These are phyloP conservation scores for Enteromius anoplus DNA, from an alignment of 2,797 vertebrate species.

Conservation along the genomic window DNA sequence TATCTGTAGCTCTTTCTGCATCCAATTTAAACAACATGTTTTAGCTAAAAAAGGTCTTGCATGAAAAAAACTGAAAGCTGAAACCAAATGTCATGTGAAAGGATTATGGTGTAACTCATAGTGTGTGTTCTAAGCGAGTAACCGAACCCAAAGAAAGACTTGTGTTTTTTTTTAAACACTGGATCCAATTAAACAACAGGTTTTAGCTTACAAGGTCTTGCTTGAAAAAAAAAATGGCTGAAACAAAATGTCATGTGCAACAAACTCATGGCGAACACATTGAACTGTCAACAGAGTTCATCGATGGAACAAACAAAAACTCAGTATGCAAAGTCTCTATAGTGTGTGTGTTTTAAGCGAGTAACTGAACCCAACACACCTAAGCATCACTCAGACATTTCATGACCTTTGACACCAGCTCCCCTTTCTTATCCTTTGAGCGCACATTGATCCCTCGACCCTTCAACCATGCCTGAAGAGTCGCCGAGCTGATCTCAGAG, in stretches of 20 bases:
- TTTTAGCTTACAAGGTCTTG: not conserved
- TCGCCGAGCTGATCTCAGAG: constrained; percentile 64
- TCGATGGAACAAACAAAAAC: constrained; percentile 28
- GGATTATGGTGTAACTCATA: no score
- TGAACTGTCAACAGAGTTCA: constrained; percentile 2
- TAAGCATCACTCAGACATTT: constrained; percentile 69
- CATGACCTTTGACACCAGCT: constrained; percentile 78
- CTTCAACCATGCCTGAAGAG: constrained; percentile 73
- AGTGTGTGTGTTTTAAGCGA: constrained; percentile 19
- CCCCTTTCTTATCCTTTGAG: constrained; percentile 73
- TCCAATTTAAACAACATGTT: no score
- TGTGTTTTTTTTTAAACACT: not conserved
- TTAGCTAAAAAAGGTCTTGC: no score
- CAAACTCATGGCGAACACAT: not conserved
- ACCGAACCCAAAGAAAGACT: no score
- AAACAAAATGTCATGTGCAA: not conserved
- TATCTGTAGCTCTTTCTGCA: no score
- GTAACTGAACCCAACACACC: constrained; percentile 45
- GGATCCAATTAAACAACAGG: not conserved
- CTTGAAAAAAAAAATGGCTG: not conserved
- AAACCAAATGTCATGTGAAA: no score
- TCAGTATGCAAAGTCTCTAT: constrained; percentile 6
- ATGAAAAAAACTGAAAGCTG: no score
- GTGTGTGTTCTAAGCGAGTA: no score
- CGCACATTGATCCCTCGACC: constrained; percentile 64